phyloP scores from a whole-genome alignment of 2,113 vertebrate species.

The Apus apus region DNA sequence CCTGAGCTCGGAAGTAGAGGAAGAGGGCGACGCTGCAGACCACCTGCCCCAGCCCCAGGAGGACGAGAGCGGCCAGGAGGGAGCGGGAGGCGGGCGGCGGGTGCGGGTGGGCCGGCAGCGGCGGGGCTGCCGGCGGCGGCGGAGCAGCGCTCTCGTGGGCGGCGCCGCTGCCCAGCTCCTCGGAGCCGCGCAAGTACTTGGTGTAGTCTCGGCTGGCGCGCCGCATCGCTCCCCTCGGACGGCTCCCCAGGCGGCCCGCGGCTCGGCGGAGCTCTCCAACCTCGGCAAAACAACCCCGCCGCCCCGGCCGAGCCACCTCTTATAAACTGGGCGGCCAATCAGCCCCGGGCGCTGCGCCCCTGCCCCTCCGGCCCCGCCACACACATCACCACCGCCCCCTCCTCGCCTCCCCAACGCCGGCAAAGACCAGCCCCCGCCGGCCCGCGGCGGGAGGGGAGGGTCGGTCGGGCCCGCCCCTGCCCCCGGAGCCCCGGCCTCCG shows the following conservation, averaged over 20 bases:
- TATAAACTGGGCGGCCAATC: conserved; percentile 39
- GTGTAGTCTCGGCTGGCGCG: conserved; percentile 78
- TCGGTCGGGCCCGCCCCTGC: background rate
- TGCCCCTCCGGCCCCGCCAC: background rate
- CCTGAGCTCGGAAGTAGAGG: conserved; percentile 91
- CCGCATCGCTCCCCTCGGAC: conserved; percentile 62
- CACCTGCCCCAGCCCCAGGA: conserved; percentile 92
- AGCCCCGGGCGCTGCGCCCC: background rate
- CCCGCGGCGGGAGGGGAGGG: background rate
- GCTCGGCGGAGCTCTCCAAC: background rate
- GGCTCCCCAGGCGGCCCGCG: background rate
- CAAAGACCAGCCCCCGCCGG: background rate
- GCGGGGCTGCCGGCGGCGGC: background rate
- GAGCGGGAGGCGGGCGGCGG: conserved; percentile 71
- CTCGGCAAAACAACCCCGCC: background rate
- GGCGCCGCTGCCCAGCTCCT: conserved; percentile 67
- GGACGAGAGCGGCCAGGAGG: conserved; percentile 83
- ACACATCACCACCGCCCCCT: background rate
- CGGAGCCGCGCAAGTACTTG: conserved; percentile 77
- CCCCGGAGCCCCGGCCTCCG: background rate
- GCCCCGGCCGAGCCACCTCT: background rate
- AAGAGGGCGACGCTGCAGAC: conserved; percentile 93
- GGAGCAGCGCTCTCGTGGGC: conserved; percentile 15
- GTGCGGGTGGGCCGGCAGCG: conserved; percentile 12
- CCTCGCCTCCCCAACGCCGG: background rate